Evolutionary conservation across 2,888 invertebrate genomes (phyloP).

Genomic region (Drosophila percnosoma): DNA sequence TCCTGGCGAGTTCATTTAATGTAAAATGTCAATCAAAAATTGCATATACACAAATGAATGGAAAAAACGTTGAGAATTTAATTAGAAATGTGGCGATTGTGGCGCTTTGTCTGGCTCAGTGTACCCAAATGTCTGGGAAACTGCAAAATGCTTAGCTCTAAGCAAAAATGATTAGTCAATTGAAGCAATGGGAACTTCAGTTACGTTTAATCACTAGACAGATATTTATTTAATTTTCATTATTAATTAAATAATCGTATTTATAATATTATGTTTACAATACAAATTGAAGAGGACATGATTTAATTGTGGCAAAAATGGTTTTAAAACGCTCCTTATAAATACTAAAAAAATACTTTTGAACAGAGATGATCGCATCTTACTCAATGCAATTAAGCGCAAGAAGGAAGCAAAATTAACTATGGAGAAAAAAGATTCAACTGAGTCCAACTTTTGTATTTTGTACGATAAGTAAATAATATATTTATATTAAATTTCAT

Average conservation of each 20-base stretch:
- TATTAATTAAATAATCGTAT: not conserved
- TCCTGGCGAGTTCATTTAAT: slow-evolving; percentile 70
- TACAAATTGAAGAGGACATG: not conserved
- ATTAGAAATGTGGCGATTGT: slow-evolving; percentile 65
- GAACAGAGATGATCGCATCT: not conserved
- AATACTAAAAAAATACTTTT: not conserved
- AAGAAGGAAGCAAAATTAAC: too few species aligned
- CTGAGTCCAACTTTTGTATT: not conserved
- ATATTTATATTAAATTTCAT: not conserved
- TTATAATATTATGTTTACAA: not conserved
- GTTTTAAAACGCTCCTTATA: not conserved
- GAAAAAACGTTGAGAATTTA: slow-evolving; percentile 70
- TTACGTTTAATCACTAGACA: not conserved
- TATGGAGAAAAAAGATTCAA: not conserved
- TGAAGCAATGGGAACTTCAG: slow-evolving; percentile 50
- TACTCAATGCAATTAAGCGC: too few species aligned
- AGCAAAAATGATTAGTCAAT: slow-evolving; percentile 54
- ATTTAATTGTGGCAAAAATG: not conserved
- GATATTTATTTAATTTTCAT: not conserved
- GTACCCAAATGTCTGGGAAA: slow-evolving; percentile 65
- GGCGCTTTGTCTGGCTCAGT: slow-evolving; percentile 23
- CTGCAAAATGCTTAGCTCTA: slow-evolving; percentile 37
- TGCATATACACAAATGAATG: slow-evolving; percentile 59
- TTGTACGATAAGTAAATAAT: not conserved
- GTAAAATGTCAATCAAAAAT: slow-evolving; percentile 81